phyloP scores from a whole-genome alignment of 2,888 invertebrate species.

The Frankliniella intonsa region DNA sequence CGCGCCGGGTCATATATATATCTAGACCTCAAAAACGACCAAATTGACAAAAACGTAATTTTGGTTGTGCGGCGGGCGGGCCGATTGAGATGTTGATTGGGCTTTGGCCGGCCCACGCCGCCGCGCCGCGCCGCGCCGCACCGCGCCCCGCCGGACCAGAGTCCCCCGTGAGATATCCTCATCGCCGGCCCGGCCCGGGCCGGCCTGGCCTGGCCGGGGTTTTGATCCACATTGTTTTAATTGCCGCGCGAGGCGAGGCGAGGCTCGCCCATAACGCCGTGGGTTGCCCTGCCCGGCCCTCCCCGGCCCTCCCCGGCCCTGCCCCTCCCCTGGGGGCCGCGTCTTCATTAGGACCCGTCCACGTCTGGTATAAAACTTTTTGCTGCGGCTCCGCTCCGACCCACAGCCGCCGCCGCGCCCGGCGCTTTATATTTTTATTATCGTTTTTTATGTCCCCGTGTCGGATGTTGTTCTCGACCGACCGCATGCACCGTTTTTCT shows the following conservation, averaged over 20 bases:
- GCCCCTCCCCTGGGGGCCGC: not conserved
- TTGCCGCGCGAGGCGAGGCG: not conserved
- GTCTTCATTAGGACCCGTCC: not conserved
- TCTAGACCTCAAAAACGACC: too few relatives aligned
- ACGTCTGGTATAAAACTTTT: too few relatives aligned
- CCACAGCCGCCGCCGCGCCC: too few relatives aligned
- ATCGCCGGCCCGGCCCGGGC: not conserved
- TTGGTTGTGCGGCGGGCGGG: too few relatives aligned
- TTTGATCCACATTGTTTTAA: conserved; percentile 27
- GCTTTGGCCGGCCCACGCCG: not conserved
- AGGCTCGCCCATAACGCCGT: not conserved
- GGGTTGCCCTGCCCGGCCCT: not conserved
- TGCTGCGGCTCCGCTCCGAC: too few relatives aligned
- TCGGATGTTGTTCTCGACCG: too few relatives aligned
- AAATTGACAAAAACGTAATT: too few relatives aligned
- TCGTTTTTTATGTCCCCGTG: too few relatives aligned
- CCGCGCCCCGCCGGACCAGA: not conserved
- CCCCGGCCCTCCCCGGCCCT: not conserved
- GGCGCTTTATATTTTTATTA: too few relatives aligned
- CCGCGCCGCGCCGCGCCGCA: not conserved
- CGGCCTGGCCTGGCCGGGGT: too few relatives aligned
- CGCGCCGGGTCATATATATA: too few relatives aligned
- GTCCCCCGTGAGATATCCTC: conserved; percentile 14
- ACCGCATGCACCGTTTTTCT: too few relatives aligned
- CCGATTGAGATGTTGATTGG: not conserved